Evolutionary conservation across 2,797 vertebrate species (phyloP), one percentile per base, ranked within the genome.

Genomic region (Spinibarbus caldwelli): DNA sequence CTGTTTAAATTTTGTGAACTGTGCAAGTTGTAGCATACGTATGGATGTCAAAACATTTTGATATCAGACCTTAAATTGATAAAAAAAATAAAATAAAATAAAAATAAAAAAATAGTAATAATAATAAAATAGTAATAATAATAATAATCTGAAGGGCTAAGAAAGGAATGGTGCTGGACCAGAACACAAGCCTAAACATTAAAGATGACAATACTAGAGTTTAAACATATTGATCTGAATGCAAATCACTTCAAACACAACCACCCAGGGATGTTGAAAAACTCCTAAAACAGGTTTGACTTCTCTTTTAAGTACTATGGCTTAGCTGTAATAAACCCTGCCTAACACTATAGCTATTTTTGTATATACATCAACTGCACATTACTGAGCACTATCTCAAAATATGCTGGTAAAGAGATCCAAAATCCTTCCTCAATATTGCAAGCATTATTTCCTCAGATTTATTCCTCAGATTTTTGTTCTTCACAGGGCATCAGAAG

Each of bases 221-320:
- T 49, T 15, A 66, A 2, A 67, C 14, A 52, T 4, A 52, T 2
- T 1, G 38, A 17, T 34, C 43, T 34, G 11, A 49, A 34, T 15
- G 59, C 31, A 80, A 21, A 64, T 52, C 34, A 71, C 36, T 64
- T 77, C n/a, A 26, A 66, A 62, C 19, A n/a, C 19, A 68, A 31
- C 26, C 49, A 80, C 54, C 49, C 41, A 73, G 43, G 17, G 17
- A 73, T 68, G 71, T 12, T 45, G 81, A 84, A 73, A 78, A 57
- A 84, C 59, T 29, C 17, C 82, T 47, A 62, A 68, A 87, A 86
- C 86, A 45, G 85, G 86, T 77, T 73, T 47, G 62, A 76, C 86
- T 59, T 66, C 78, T 80, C 67, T 54, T 78, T 80, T 19, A 41
- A 54, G 36, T 3, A 62, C 38, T 79, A 8, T 23, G 14, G 7